phyloP scores from a whole-genome alignment of 2,888 invertebrate species.

The Alsophila aescularia region DNA sequence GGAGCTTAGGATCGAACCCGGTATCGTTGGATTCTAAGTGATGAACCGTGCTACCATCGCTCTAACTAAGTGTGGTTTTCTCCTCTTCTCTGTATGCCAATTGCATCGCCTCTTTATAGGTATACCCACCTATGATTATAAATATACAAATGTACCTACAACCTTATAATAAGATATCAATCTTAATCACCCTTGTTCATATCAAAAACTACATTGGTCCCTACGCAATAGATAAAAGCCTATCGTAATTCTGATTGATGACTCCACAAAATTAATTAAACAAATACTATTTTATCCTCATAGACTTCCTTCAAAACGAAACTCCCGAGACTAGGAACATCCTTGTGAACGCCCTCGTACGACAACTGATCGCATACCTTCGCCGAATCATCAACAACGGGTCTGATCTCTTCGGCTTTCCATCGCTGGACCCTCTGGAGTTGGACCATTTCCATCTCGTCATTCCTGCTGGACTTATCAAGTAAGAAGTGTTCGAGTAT shows the following conservation, averaged over 20 bases:
- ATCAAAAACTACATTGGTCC: not conserved
- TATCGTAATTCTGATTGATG: not conserved
- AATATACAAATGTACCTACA: too few species aligned
- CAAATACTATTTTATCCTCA: not conserved
- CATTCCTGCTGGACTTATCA: slow-evolving; percentile 64
- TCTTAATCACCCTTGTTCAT: not conserved
- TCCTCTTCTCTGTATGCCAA: too few species aligned
- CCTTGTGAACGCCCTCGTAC: slow-evolving; percentile 58
- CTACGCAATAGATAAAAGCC: not conserved
- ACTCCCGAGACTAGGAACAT: slow-evolving; percentile 43
- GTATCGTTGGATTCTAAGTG: too few species aligned
- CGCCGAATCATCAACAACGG: slow-evolving; percentile 65
- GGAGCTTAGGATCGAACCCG: too few species aligned
- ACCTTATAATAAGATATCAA: not conserved
- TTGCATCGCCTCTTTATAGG: too few species aligned
- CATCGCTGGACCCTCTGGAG: slow-evolving; percentile 65
- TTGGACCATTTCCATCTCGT: slow-evolving; percentile 52
- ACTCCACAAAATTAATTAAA: not conserved
- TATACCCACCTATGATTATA: too few species aligned
- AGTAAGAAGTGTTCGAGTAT: too few species aligned
- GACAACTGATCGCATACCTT: slow-evolving; percentile 57
- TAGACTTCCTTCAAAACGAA: slow-evolving; percentile 24
- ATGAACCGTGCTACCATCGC: too few species aligned
- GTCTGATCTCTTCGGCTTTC: slow-evolving; percentile 54
- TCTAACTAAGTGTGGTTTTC: too few species aligned